phyloP scores from a whole-genome alignment of 1,140 invertebrate genomes.

The Drosophila pachea region DNA sequence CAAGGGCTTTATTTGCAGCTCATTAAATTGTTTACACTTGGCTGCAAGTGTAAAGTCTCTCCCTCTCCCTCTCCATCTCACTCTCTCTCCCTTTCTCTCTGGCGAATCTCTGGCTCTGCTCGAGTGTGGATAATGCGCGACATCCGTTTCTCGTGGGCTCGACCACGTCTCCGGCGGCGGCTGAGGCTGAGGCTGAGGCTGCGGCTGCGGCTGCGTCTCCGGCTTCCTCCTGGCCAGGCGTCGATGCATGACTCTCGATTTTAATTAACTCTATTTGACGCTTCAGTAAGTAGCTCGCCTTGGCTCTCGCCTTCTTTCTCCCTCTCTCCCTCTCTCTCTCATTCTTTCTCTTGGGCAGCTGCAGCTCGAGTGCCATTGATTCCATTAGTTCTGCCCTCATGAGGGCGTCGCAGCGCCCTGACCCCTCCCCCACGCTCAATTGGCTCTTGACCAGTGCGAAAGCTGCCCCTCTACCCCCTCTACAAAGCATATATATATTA shows the following conservation, averaged over 20 bases:
- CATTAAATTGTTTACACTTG: slow-evolving; percentile 72
- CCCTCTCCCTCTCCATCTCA: slow-evolving; percentile 30
- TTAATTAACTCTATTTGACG: slow-evolving; percentile 79
- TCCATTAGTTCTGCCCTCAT: slow-evolving; percentile 39
- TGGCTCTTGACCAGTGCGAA: slow-evolving; percentile 20
- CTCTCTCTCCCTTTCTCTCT: slow-evolving; percentile 16
- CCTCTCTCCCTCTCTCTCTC: slow-evolving; percentile 7
- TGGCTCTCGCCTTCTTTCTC: background rate
- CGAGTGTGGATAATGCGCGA: slow-evolving; percentile 77
- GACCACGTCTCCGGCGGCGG: background rate
- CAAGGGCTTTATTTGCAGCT: slow-evolving; percentile 59
- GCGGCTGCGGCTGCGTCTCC: background rate
- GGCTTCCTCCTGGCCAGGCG: slow-evolving; percentile 20
- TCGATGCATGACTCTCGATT: slow-evolving; percentile 34
- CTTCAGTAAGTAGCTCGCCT: slow-evolving; percentile 65
- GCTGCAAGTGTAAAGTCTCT: slow-evolving; percentile 58
- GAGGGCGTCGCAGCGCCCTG: slow-evolving; percentile 17
- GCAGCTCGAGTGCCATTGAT: slow-evolving; percentile 42
- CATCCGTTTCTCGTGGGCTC: slow-evolving; percentile 59
- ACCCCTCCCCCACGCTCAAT: slow-evolving; percentile 20
- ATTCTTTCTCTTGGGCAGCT: background rate
- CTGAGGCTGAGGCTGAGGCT: too few relatives aligned
- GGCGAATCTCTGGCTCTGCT: slow-evolving; percentile 44
- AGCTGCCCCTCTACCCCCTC: too few relatives aligned
- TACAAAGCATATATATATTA: too few relatives aligned